Evolutionary conservation across 2,113 vertebrate genomes (phyloP), one percentile per base, ranked within the genome.

Genomic region (Malaclemys terrapin): DNA sequence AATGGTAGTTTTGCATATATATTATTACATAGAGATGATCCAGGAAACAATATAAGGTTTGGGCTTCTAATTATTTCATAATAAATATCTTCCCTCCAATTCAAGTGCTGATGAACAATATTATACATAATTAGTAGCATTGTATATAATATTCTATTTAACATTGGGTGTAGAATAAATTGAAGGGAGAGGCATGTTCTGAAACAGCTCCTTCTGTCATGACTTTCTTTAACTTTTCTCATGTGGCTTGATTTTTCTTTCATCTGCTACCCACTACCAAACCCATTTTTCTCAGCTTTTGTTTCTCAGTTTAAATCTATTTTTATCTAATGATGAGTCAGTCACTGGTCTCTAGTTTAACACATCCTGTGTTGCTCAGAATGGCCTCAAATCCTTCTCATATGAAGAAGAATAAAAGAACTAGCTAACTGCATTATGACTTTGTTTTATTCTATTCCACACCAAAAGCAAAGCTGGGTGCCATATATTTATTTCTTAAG

Each of bases 301-400:
- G 2, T 94, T 97, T 96, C 89, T 96, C 93, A 78, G 57, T 95
- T 90, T 95, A 90, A 82, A 80, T 92, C 92, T 98, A 97, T 97
- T 97, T 98, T 98, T 97, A 90, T 94, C 89, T 93, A 85, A 76
- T 87, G 96, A 91, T 96, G 90, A 97, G 69, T 97, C 97, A 98
- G 85, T 94, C 80, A 4, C 69, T 94, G 95, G 87, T 96, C 91
- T 97, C 89, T 94, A 91, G 94, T 96, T 97, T 97, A 95, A 97
- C 69, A 92, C 94, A 95, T 88, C 84, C 93, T 86, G 29, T 89
- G 85, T 91, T 93, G 93, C 92, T 96, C 56, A 1, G 52, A 65
- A 80, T 84, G 54, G 83, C 91, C 94, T 94, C 91, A 93, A 76
- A 50, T 87, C 75, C 79, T 93, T 95, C 93, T 96, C 80, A 81